A percentile compares a stretch with the other conserved stretches of the same genome.
Conservation (phyloP, 2,888 invertebrate species). For the Sphaeridia pumilis region DNA sequence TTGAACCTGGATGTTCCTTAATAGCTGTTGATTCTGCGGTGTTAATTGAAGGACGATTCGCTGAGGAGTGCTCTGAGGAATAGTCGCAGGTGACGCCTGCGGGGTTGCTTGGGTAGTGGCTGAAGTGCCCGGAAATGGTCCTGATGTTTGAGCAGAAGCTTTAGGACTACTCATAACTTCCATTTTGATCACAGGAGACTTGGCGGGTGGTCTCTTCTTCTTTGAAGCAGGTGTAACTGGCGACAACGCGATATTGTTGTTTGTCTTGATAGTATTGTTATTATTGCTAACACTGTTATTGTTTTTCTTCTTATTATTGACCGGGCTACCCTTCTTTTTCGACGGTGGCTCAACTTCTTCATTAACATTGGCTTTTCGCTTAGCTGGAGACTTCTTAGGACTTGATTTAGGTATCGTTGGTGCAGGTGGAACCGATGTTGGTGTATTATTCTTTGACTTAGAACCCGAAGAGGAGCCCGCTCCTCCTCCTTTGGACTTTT, state of each 20-base stretch:
- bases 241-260: neutral
- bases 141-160: neutral
- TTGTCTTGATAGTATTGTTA: slow-evolving; percentile 1
- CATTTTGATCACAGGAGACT: neutral
- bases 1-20: slow-evolving; percentile 34
- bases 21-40: slow-evolving; percentile 56
- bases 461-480: slow-evolving; percentile 7
- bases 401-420: neutral
- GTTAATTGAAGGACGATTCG: slow-evolving; percentile 54
- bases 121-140: slow-evolving; percentile 2
- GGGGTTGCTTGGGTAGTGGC: slow-evolving; percentile 5
- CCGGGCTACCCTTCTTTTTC: too few relatives aligned
- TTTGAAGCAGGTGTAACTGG: neutral
- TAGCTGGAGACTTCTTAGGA: slow-evolving; percentile 13
- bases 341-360: neutral
- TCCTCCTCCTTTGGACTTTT: slow-evolving; percentile 4
- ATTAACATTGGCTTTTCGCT: slow-evolving; percentile 7
- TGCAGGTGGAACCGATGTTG: neutral
- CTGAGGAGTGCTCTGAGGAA: slow-evolving; percentile 6
- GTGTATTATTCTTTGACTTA: slow-evolving; percentile 1
- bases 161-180: neutral
- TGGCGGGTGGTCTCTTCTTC: neutral
- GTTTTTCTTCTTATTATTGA: neutral
- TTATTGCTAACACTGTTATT: slow-evolving; percentile 3
- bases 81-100: slow-evolving; percentile 4